Conservation (phyloP, 2,797 vertebrate species). For the Phoeniculus purpureus region DNA sequence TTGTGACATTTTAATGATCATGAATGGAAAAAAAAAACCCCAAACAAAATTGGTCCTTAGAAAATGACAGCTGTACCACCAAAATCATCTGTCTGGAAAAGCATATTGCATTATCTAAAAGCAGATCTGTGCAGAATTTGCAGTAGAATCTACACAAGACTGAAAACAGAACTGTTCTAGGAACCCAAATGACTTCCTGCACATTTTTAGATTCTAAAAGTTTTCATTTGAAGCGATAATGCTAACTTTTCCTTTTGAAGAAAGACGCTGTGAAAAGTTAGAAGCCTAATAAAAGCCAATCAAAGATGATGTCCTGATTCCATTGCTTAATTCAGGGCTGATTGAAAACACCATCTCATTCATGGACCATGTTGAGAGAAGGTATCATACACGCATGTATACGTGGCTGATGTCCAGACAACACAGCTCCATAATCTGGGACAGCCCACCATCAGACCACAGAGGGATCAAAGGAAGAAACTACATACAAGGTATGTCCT, state of each 20-base stretch:
- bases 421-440: background rate
- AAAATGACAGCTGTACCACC: background rate
- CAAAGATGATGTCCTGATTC: background rate
- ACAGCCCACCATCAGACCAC: background rate
- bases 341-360: background rate
- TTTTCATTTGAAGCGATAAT: background rate
- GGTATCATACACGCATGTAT: rapidly evolving
- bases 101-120: background rate
- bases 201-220: background rate
- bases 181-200: background rate
- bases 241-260: background rate
- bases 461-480: background rate
- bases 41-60: background rate
- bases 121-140: background rate
- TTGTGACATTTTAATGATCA: background rate
- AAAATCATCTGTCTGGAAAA: background rate
- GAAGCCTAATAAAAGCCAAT: background rate
- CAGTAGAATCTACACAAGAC: background rate
- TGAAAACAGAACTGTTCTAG: background rate
- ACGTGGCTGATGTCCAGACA: rapidly evolving
- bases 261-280: background rate
- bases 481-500: rapidly evolving
- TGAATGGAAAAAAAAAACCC: background rate
- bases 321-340: background rate
- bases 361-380: background rate